Evolutionary conservation across 2,888 invertebrate species (phyloP).

Genomic region (Phasia obesa): DNA sequence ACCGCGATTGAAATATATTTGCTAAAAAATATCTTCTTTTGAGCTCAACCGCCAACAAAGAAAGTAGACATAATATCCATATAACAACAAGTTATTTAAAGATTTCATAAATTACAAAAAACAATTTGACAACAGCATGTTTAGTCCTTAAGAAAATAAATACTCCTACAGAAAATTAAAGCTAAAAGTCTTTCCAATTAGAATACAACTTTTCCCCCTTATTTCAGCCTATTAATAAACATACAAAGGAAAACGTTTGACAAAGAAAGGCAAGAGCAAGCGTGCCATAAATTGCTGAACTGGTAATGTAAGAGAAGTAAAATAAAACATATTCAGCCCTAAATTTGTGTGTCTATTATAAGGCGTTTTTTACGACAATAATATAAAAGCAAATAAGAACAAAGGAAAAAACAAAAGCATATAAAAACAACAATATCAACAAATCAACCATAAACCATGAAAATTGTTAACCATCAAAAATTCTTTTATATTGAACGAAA

Average conservation of each 20-base stretch:
- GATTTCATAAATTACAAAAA: no score
- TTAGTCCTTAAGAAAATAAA: no score
- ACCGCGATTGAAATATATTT: no score
- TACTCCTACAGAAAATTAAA: no score
- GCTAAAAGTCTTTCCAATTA: neutral
- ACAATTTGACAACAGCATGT: no score
- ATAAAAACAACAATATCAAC: slow-evolving; percentile 25
- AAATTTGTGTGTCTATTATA: slow-evolving; percentile 57
- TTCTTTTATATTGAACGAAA: slow-evolving; percentile 39
- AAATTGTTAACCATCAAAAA: slow-evolving; percentile 63
- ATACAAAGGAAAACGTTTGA: neutral
- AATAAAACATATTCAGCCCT: slow-evolving; percentile 44
- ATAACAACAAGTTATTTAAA: no score
- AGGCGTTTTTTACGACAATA: slow-evolving; percentile 80
- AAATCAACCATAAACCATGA: slow-evolving; percentile 60
- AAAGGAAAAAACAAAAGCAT: slow-evolving; percentile 48
- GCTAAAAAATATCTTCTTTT: no score
- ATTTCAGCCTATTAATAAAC: neutral
- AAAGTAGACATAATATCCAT: no score
- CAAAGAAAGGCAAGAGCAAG: slow-evolving; percentile 30
- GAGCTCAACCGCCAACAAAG: no score
- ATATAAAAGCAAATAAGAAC: slow-evolving; percentile 78
- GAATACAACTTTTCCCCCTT: neutral
- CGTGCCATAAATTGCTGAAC: slow-evolving; percentile 50
- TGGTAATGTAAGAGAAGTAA: slow-evolving; percentile 20